Base-by-base conservation (phyloP, 2,888 invertebrate genomes). In the Spisula subtruncata region DNA sequence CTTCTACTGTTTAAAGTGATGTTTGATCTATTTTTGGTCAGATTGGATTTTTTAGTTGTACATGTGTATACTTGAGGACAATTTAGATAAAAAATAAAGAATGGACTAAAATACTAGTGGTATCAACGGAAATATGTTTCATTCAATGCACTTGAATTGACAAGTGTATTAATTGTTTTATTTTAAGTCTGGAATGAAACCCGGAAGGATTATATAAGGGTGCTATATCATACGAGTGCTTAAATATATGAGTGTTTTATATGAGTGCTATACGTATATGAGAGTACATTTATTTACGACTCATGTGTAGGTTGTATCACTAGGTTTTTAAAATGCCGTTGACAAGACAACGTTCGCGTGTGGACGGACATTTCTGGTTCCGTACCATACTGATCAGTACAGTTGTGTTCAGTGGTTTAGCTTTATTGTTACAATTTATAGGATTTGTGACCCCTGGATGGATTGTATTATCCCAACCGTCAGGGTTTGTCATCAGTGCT, bases 361-460 rank as follows among this genome's bases (percentile, higher is more conserved):
- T 81, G 88, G 92, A 90, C 88, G 92, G 92, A 82, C 90, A 86
- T 51, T 89, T 81, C 51, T 88, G 90, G 89, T 89, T 89, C 60
- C 79, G 89, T 12, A 84, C 84, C 25, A 81, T 90, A 20, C 46
- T 92, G 18, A 84, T 89, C 0, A 84, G 48, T 48, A 46, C 86
- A 1, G 32, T 90, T 56, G 82, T 85, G 12, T 80, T 41, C 51
- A 84, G 86, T 75, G 80, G 89, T n/a, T 18, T 89, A 20, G 85
- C 89, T 5, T 84, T 92, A 54, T 51, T 92, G 51, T 80, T 92
- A 14, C 86, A 92, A 66, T 92, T 92, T 56, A 85, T 92, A 20
- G 91, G 92, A 1, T 92, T 92, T 81, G 92, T 92, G 66, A 91
- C 91, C 48, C 91, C 92, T 14, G 91, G 91, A 2, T 92, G 92